A percentile compares a stretch with the other conserved stretches of the same genome.
Conservation (phyloP, 2,888 invertebrate genomes). For the Pardosa pseudoannulata region DNA sequence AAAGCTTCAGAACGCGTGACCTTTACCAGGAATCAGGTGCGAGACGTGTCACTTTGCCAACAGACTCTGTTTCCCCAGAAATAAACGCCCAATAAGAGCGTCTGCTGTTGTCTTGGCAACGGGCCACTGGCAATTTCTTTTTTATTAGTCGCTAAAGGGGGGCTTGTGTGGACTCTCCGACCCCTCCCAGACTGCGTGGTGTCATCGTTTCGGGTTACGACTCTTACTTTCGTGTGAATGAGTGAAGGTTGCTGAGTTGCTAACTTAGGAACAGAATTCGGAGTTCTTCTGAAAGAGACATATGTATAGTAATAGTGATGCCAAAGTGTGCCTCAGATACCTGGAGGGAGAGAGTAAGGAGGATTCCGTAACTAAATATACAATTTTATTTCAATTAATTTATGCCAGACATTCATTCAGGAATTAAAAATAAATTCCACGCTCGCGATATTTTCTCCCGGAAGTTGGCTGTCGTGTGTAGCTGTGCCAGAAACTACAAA, state of each 20-base stretch:
- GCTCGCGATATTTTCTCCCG: background rate
- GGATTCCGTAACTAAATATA: background rate
- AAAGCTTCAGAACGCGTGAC: background rate
- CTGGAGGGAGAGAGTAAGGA: background rate
- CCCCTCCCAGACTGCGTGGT: constrained; percentile 29
- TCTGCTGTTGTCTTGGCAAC: background rate
- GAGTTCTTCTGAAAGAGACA: background rate
- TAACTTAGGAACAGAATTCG: constrained; percentile 9
- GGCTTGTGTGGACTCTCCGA: constrained; percentile 14
- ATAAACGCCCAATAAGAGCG: background rate
- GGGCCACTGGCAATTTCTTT: constrained; percentile 2
- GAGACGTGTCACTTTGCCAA: constrained; percentile 1
- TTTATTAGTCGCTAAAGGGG: background rate
- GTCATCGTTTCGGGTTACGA: constrained; percentile 20
- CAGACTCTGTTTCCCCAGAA: background rate
- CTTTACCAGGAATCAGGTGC: constrained; percentile 13
- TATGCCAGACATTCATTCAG: background rate
- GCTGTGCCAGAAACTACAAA: too few relatives aligned
- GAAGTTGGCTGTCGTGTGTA: background rate
- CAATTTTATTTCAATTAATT: too few relatives aligned
- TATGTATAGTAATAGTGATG: constrained; percentile 9
- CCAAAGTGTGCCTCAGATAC: background rate
- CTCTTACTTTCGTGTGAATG: background rate
- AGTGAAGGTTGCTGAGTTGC: constrained; percentile 11
- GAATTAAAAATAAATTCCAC: background rate